Percentiles rank a stretch among this genome's conserved stretches.
phyloP scores from a whole-genome alignment of 2,797 vertebrate genomes.

The Pseudomugil tenellus region DNA sequence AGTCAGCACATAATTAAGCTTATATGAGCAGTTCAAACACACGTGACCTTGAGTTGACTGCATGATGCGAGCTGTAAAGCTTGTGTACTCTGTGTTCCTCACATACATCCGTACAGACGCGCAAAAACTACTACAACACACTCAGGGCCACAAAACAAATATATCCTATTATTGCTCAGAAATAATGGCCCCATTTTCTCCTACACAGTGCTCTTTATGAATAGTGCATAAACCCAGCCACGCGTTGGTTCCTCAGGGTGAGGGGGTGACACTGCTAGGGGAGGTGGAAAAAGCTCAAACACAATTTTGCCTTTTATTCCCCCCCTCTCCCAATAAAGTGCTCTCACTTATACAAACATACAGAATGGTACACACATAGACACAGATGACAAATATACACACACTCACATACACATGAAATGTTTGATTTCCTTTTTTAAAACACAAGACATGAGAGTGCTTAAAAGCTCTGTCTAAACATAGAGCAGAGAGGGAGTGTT shows the following conservation, averaged over 20 bases:
- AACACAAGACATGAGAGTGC: slow-evolving; percentile 59
- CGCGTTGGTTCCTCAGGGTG: slow-evolving; percentile 48
- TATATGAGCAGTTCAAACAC: slow-evolving; percentile 12
- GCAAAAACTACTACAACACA: slow-evolving; percentile 34
- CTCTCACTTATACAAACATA: slow-evolving; percentile 59
- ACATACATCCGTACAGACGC: slow-evolving; percentile 1
- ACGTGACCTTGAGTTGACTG: slow-evolving; percentile 22
- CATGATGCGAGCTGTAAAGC: background rate
- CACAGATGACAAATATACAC: slow-evolving; percentile 33
- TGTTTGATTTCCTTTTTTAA: slow-evolving; percentile 23
- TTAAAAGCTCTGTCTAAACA: slow-evolving; percentile 71
- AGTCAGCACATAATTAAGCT: slow-evolving; percentile 6
- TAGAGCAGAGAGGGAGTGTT: slow-evolving; percentile 62
- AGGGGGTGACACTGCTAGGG: slow-evolving; percentile 37
- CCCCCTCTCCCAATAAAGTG: slow-evolving; percentile 53
- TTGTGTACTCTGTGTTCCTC: slow-evolving; percentile 22
- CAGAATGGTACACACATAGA: slow-evolving; percentile 17
- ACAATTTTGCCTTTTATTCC: slow-evolving; percentile 69
- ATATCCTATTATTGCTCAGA: slow-evolving; percentile 66
- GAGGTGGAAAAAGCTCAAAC: slow-evolving; percentile 64
- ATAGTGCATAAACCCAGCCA: slow-evolving; percentile 78
- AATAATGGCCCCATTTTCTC: slow-evolving; percentile 76
- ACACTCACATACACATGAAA: background rate
- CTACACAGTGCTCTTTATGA: slow-evolving; percentile 73
- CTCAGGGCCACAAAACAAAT: slow-evolving; percentile 68